A percentile compares a stretch with the other conserved stretches of the same genome.
Conservation (phyloP, 2,113 vertebrate species). For the Cichladusa arquata region DNA sequence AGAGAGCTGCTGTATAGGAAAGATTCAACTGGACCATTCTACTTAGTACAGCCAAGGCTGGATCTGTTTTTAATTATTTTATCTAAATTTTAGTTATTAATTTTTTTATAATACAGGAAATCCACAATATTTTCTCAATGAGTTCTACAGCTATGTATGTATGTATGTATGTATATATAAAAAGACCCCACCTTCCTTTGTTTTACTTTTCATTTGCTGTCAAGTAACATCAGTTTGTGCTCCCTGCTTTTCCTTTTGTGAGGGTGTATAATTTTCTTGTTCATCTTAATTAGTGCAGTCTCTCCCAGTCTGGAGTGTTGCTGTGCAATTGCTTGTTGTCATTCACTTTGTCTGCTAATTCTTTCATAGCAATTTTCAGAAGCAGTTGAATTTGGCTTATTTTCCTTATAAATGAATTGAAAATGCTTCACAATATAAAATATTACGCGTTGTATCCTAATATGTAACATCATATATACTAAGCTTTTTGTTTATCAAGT, state of each 20-base stretch:
- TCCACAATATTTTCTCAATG: background rate
- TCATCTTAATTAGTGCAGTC: background rate
- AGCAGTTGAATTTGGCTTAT: background rate
- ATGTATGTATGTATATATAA: background rate
- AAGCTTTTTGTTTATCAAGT: background rate
- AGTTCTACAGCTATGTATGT: background rate
- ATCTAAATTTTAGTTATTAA: background rate
- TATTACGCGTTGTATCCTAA: background rate
- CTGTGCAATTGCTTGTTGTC: background rate
- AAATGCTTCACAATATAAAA: background rate
- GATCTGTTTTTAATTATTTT: background rate
- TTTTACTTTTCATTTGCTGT: background rate
- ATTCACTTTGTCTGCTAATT: background rate
- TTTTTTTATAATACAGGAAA: background rate
- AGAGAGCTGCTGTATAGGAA: background rate
- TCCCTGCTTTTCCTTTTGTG: background rate
- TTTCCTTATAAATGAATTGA: background rate
- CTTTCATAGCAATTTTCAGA: background rate
- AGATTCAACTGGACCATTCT: background rate
- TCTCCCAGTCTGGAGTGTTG: background rate
- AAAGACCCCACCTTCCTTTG: background rate
- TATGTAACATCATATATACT: background rate
- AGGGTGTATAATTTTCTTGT: background rate
- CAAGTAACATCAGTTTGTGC: background rate
- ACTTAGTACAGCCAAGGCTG: background rate